Evolutionary conservation across 2,888 invertebrate genomes (phyloP).

Genomic region (Diplazon laetatorius): DNA sequence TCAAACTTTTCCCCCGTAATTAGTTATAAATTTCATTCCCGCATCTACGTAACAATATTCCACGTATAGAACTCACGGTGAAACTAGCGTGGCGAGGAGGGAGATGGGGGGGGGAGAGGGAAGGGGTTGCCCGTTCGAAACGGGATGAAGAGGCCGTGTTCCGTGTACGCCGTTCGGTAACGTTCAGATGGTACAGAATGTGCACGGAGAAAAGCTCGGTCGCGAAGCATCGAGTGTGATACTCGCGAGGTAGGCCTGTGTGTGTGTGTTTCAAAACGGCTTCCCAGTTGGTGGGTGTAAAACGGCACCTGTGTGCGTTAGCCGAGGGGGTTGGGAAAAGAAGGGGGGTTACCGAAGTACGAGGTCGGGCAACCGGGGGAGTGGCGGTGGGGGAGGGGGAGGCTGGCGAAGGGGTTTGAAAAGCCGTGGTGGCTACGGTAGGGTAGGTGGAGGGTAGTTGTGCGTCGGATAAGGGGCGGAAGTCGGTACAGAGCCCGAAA

Average conservation of each 20-base stretch:
- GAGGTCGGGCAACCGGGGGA: no score
- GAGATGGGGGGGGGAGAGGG: slow-evolving; percentile 26
- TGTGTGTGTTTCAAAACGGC: slow-evolving; percentile 40
- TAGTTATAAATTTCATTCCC: slow-evolving; percentile 81
- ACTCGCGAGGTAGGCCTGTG: slow-evolving; percentile 39
- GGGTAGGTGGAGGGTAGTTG: slow-evolving; percentile 52
- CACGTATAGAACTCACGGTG: no score
- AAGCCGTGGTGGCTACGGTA: slow-evolving; percentile 47
- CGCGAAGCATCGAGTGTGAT: slow-evolving; percentile 27
- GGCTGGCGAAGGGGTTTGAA: slow-evolving; percentile 53
- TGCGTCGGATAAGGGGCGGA: slow-evolving; percentile 64
- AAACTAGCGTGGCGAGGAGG: no score
- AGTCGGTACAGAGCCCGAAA: slow-evolving; percentile 54
- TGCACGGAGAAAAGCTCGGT: slow-evolving; percentile 49
- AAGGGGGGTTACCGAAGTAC: slow-evolving; percentile 42
- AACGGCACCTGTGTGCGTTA: slow-evolving; percentile 3
- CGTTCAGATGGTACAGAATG: slow-evolving; percentile 54
- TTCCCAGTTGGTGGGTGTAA: slow-evolving; percentile 43
- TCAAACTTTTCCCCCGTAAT: slow-evolving; percentile 80
- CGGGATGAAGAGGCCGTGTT: slow-evolving; percentile 46
- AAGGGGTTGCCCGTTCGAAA: slow-evolving; percentile 31
- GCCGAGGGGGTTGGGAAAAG: neutral
- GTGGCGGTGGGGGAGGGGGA: slow-evolving; percentile 1
- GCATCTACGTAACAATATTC: slow-evolving; percentile 79
- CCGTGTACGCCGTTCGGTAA: slow-evolving; percentile 52